phyloP scores from a whole-genome alignment of 2,888 invertebrate species.

The Stenoptilia bipunctidactyla region DNA sequence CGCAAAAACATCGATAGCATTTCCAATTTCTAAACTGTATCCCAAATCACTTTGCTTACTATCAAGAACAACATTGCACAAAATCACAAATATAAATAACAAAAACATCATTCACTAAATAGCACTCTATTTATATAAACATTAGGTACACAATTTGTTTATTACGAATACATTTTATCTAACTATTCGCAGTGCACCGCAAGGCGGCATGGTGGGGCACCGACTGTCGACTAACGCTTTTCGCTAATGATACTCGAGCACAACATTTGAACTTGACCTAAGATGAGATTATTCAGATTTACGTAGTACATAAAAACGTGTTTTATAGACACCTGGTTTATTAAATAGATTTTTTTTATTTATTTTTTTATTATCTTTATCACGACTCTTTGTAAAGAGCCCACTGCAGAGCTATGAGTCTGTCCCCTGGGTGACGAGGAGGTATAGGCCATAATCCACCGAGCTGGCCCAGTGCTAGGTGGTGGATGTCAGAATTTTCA shows the following conservation, averaged over 20 bases:
- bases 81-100: conserved; percentile 25
- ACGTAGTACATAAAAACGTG: no score
- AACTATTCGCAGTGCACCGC: conserved; percentile 22
- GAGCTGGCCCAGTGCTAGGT: no score
- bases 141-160: neutral
- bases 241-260: conserved; percentile 48
- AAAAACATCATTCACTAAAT: conserved; percentile 22
- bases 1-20: conserved; percentile 58
- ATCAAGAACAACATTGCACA: conserved; percentile 29
- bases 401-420: no score
- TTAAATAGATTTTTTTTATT: no score
- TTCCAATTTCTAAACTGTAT: conserved; percentile 50
- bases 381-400: no score
- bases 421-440: no score
- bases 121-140: neutral
- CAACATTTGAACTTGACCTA: conserved; percentile 59
- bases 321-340: no score
- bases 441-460: no score
- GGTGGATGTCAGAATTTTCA: no score
- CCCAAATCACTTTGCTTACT: conserved; percentile 44
- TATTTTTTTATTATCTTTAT: no score
- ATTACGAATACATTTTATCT: neutral
- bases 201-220: conserved; percentile 27
- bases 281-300: conserved; percentile 34
- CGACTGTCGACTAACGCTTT: no score